These are phyloP conservation scores for Masticophis lateralis DNA, from an alignment of 2,797 vertebrate species.

Conservation along the genomic window DNA sequence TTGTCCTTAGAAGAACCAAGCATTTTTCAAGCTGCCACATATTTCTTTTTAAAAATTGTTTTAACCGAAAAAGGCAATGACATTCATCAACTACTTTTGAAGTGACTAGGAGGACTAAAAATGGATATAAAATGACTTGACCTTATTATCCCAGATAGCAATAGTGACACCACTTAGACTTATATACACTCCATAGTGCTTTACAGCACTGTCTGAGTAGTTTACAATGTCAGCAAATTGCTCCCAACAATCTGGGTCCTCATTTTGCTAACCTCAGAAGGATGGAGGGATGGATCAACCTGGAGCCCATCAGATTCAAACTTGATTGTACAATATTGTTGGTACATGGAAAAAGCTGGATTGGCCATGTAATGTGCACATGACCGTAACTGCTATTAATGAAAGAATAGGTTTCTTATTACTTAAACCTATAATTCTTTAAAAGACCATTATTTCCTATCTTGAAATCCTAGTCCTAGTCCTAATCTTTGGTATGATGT, in stretches of 20 bases:
- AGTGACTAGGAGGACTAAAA: neutral
- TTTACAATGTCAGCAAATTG: neutral
- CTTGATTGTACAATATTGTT: neutral
- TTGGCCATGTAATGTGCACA: neutral
- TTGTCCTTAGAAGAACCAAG: neutral
- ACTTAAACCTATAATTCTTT: neutral
- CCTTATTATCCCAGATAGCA: neutral
- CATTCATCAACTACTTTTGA: neutral
- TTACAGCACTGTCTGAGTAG: neutral
- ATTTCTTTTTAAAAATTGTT: neutral
- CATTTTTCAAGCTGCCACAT: neutral
- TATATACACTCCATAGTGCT: neutral
- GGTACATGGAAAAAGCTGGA: neutral
- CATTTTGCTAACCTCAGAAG: neutral
- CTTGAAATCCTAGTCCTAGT: neutral
- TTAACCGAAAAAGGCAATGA: neutral
- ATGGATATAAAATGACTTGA: neutral
- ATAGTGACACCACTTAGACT: neutral
- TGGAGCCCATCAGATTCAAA: neutral
- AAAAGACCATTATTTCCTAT: neutral
- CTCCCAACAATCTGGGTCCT: neutral
- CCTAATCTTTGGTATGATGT: neutral
- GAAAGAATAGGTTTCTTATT: neutral
- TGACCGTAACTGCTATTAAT: neutral
- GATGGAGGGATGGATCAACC: neutral